Evolutionary conservation across 2,113 vertebrate genomes (phyloP), one percentile per base, ranked within the genome.

Genomic region (Psophia crepitans): DNA sequence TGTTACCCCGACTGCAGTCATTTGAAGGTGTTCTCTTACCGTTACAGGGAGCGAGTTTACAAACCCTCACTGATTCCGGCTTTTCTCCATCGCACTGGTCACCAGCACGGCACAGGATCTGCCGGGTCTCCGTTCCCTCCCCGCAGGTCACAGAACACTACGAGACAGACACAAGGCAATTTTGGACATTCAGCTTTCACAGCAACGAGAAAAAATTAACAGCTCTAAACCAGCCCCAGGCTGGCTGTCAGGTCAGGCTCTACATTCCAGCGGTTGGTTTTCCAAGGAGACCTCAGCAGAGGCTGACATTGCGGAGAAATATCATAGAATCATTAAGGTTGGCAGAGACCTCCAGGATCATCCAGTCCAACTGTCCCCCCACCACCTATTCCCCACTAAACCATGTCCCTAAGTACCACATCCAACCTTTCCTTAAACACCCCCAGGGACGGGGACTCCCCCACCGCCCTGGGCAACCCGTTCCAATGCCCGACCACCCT

Each of bases 61-160:
- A 99, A 1, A 96, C 63, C 79, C 98, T 98, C 61, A 97, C 85
- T 0, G 97, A 90, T 32, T 99, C 98, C 0, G 99, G 99, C 93
- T 98, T 99, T 4, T 99, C 99, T 4, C 99, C 98, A 0, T 95
- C 95, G 10, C 99, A 99, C 3, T 97, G 98, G 83, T 99, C 99
- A 35, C 99, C 98, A 0, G 98, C 97, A 2, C 98, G 98, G 89
- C 99, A 99, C 5, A 98, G 98, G 43, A 99, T 98, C 94, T 98
- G 96, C 44, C 99, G 98, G 66, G 96, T 97, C 89, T 99, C 98
- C 0, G 98, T 98, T 24, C 99, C 99, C 89, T 99, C 99, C 3
- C 99, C 99, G 3, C 99, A 99, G 35, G 99, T 99, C 85, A 99
- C 99, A 0, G 99, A 99, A 74, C 99, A 99, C 99, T 99, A 60